Conservation (phyloP, 2,888 invertebrate species). For the Hyles lineata region DNA sequence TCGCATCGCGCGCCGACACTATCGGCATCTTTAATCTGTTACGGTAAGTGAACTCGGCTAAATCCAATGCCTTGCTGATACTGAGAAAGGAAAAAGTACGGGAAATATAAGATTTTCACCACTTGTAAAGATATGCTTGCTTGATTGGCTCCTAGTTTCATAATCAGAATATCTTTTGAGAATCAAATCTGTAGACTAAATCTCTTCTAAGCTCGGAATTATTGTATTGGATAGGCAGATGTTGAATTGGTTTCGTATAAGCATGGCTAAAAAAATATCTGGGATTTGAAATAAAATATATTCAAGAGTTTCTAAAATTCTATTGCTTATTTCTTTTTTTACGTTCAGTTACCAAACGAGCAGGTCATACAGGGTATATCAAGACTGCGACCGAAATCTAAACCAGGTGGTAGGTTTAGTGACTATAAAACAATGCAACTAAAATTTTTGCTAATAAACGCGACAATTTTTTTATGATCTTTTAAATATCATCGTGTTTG, state of each 20-base stretch:
- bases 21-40: constrained; percentile 54
- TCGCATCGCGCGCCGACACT: constrained; percentile 42
- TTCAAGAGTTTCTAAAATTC: background rate
- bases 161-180: constrained; percentile 5
- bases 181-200: background rate
- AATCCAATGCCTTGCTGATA: constrained; percentile 52
- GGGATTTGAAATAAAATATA: background rate
- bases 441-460: too few relatives aligned
- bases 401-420: too few relatives aligned
- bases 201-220: background rate
- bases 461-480: too few relatives aligned
- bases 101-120: constrained; percentile 37
- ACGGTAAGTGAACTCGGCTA: constrained; percentile 46
- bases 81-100: constrained; percentile 46
- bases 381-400: too few relatives aligned
- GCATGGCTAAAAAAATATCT: background rate
- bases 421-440: too few relatives aligned
- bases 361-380: too few relatives aligned
- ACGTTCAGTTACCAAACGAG: too few relatives aligned
- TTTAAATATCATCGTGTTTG: too few relatives aligned
- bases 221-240: background rate
- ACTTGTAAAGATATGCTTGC: constrained; percentile 1
- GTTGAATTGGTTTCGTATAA: background rate
- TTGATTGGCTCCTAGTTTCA: constrained; percentile 7
- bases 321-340: too few relatives aligned